phyloP scores from a whole-genome alignment of 2,113 vertebrate genomes.

The Loxodonta africana region DNA sequence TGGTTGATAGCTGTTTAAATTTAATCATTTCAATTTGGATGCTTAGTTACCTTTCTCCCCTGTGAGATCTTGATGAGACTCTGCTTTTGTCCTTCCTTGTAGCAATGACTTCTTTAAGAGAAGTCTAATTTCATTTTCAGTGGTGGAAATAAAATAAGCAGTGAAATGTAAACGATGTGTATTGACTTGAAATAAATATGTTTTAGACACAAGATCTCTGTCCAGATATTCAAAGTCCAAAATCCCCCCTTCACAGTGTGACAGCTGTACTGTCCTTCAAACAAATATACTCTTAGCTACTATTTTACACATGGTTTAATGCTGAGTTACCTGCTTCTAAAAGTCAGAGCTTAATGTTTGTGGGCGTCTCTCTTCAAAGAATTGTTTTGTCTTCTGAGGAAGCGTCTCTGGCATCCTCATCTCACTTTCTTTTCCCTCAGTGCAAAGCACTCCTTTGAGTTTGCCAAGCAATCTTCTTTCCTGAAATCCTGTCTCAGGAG shows the following conservation, averaged over 20 bases:
- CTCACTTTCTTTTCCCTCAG: conserved; percentile 28
- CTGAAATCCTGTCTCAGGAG: conserved; percentile 35
- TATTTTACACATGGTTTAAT: neutral
- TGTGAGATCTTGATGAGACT: conserved; percentile 40
- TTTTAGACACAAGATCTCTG: conserved; percentile 23
- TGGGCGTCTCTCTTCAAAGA: neutral
- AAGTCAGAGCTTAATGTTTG: neutral
- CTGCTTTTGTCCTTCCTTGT: neutral
- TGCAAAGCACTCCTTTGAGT: conserved; percentile 44
- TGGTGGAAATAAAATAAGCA: conserved; percentile 42
- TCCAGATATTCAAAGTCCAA: conserved; percentile 47
- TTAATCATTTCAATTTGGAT: conserved; percentile 56
- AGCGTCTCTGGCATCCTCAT: neutral
- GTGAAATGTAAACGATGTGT: conserved; percentile 61
- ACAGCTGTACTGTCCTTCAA: neutral
- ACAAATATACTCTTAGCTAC: neutral
- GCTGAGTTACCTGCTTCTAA: neutral
- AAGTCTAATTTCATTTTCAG: conserved; percentile 61
- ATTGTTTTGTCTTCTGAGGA: conserved; percentile 42
- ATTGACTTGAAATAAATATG: conserved; percentile 58
- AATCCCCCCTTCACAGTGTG: neutral
- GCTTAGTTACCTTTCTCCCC: conserved; percentile 38
- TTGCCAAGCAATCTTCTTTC: conserved; percentile 4
- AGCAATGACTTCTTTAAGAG: conserved; percentile 19
- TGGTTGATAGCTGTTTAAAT: conserved; percentile 46